Percentiles rank a stretch among this genome's conserved stretches.
Conservation (phyloP, 2,113 vertebrate genomes). For the Callaeas wilsoni region DNA sequence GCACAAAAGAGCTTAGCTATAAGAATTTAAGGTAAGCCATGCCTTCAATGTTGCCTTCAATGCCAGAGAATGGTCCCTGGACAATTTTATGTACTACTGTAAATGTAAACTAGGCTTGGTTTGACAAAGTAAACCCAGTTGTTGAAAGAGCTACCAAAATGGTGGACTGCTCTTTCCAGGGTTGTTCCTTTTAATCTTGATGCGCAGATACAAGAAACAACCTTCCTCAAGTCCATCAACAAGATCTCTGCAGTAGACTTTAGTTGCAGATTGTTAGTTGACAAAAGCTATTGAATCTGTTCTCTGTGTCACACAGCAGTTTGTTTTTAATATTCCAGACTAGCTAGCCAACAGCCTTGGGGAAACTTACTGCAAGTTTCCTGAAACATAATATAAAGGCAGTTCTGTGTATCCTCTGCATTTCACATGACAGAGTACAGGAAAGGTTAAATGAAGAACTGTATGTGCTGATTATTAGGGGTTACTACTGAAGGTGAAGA, state of each 20-base stretch:
- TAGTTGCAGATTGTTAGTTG: not conserved
- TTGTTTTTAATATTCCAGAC: not conserved
- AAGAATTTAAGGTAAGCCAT: not conserved
- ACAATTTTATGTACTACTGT: not conserved
- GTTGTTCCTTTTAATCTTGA: not conserved
- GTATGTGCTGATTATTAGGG: not conserved
- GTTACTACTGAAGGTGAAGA: not conserved
- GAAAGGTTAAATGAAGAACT: not conserved
- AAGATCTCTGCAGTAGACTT: not conserved
- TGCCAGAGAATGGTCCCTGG: not conserved
- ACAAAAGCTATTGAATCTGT: not conserved
- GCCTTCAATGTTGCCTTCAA: not conserved
- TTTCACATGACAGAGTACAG: not conserved
- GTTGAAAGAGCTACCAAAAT: not conserved
- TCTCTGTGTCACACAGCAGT: not conserved
- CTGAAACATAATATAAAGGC: constrained; percentile 25
- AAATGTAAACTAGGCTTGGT: not conserved
- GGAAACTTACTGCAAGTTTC: not conserved
- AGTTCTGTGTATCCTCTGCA: not conserved
- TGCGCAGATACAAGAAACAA: not conserved
- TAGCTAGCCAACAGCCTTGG: not conserved
- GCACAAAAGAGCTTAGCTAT: not conserved
- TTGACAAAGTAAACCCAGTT: not conserved
- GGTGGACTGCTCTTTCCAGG: not conserved
- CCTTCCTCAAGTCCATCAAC: not conserved